Evolutionary conservation across 2,113 vertebrate genomes (phyloP).

Genomic region (Piaya cayana): DNA sequence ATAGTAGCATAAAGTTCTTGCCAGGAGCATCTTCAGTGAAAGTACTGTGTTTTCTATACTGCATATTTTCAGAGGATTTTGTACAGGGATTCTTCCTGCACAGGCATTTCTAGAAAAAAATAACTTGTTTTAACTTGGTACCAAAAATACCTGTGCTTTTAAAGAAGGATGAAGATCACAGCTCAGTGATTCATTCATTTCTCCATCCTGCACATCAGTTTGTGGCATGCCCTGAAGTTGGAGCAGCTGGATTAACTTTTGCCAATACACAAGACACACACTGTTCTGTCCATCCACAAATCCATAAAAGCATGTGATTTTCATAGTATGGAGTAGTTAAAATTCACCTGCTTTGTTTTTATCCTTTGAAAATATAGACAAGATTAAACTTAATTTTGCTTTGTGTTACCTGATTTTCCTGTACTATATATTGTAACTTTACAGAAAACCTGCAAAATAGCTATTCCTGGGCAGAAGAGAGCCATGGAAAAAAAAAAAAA

Average conservation of each 20-base stretch:
- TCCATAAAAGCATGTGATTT: neutral
- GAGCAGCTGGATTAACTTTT: slow-evolving; percentile 3
- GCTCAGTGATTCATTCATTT: neutral
- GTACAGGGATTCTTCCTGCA: neutral
- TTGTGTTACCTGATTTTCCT: neutral
- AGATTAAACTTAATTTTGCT: neutral
- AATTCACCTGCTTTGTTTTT: neutral
- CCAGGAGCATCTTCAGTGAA: neutral
- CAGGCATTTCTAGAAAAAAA: neutral
- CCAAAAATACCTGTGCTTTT: neutral
- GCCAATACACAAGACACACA: neutral
- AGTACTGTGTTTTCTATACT: neutral
- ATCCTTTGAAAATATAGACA: neutral
- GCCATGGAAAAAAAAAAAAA: neutral
- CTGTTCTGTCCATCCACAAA: neutral
- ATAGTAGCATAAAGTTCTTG: neutral
- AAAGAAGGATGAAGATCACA: neutral
- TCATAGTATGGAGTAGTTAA: neutral
- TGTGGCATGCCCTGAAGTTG: neutral
- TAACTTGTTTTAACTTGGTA: neutral
- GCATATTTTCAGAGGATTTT: neutral
- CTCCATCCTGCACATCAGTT: neutral
- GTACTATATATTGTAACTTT: neutral
- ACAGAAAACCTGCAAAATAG: neutral
- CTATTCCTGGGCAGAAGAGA: neutral